Evolutionary conservation across 2,888 invertebrate species (phyloP), one percentile per base, ranked within the genome.

Genomic region (Rhabditoides inermis): DNA sequence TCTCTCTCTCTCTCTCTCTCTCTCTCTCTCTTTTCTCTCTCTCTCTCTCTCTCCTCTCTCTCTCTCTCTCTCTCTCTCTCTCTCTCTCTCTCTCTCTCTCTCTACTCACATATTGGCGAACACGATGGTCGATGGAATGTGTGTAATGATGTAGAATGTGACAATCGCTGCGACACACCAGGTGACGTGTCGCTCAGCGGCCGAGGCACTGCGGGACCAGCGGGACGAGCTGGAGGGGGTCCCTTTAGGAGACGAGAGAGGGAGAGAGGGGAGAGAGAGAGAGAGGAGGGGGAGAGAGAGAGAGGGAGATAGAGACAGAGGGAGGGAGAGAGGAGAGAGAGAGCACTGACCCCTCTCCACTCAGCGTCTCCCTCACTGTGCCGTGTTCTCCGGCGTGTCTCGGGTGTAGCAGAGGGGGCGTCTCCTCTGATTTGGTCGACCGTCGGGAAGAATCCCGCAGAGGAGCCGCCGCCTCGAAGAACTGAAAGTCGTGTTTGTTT

Each of bases 141-240:
- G 65, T 7, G 65, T 64, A 1, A 66, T 23, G 12, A 68, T 57
- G 42, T 60, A 65, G n/a, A 54, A 60, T 0, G 64, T 53, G 10
- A 67, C 59, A 44, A 68, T 68, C 2, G 62, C 63, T 10, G 55
- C 50, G 26, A 68, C 68, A 5, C 63, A 67, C 18, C 61, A 54
- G 0, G 66, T 66, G 25, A 68, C 65, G 25, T 66, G 64, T 25
- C 65, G 41, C 45, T 68, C 66, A 1, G 63, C 63, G 50, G 60
- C 56, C 22, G 55, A 53, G 18, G 65, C 41, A 39, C 66, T 64
- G 2, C 60, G 58, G 27, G 41, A 52, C 65, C 65, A 65, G 10
- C 15, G 45, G 22, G 35, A 22, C 10, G 12, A 32, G 39, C 41
- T 22, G 46, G 27, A 42, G 40, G 2, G 15, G 30, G 3, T 7